Conservation (phyloP, 2,797 vertebrate genomes). For the Notolepis coatsorum region DNA sequence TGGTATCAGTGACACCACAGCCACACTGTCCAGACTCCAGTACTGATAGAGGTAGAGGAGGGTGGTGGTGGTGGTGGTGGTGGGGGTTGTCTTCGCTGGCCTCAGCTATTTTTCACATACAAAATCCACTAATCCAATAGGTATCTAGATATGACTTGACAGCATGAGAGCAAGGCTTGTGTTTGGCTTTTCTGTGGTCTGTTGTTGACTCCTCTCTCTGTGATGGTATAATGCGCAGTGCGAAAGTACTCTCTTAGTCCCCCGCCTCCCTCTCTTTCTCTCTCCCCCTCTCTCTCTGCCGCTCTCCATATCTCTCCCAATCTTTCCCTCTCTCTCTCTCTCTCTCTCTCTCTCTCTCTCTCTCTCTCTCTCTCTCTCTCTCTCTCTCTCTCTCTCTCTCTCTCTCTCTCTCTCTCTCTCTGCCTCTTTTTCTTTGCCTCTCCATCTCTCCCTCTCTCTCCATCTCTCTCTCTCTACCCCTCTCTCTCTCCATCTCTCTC, state of each 20-base stretch:
- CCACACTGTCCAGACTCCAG: background rate
- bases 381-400: background rate
- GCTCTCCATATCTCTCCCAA: no score
- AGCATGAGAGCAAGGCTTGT: background rate
- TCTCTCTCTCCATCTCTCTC: background rate
- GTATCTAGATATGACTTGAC: background rate
- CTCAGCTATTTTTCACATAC: background rate
- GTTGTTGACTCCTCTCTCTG: background rate
- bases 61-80: background rate
- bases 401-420: background rate
- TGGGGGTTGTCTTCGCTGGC: background rate
- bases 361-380: background rate
- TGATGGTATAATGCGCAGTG: slow-evolving; percentile 12
- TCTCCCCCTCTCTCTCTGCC: background rate
- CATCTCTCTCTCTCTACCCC: background rate
- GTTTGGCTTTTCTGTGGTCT: background rate
- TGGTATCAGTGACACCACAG: background rate
- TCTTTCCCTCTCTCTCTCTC: background rate
- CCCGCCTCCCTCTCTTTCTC: background rate
- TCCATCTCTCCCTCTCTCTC: background rate
- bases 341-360: background rate
- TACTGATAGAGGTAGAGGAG: background rate
- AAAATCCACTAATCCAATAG: background rate
- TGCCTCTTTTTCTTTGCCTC: background rate
- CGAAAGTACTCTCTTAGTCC: background rate